phyloP scores from a whole-genome alignment of 2,113 vertebrate genomes.

The Sisor rabdophorus region DNA sequence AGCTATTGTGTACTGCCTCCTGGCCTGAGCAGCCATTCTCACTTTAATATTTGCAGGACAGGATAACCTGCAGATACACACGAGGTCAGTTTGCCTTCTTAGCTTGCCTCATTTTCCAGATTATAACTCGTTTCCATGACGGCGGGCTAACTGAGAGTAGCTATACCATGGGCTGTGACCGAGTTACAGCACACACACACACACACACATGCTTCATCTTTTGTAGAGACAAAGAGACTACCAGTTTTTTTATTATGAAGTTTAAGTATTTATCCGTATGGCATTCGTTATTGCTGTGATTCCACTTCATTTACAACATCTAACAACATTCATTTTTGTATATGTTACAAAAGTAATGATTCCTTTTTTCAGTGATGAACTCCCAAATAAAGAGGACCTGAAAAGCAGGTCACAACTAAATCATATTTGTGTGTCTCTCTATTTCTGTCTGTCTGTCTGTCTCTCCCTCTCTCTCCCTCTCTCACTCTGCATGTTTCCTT shows the following conservation, averaged over 20 bases:
- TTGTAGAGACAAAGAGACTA: slow-evolving; percentile 34
- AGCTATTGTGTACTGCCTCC: slow-evolving; percentile 44
- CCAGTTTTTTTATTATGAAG: not conserved
- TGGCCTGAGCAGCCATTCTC: slow-evolving; percentile 41
- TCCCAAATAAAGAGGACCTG: slow-evolving; percentile 49
- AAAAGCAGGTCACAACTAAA: slow-evolving; percentile 53
- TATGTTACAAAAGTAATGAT: slow-evolving; percentile 51
- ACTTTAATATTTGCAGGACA: slow-evolving; percentile 50
- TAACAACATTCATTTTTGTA: slow-evolving; percentile 22
- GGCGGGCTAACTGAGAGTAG: slow-evolving; percentile 42
- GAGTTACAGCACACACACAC: not conserved
- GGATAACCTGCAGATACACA: slow-evolving; percentile 48
- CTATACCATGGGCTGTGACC: slow-evolving; percentile 37
- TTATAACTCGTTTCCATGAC: slow-evolving; percentile 54
- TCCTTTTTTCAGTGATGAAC: slow-evolving; percentile 53
- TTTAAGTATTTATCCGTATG: not conserved
- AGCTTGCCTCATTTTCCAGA: slow-evolving; percentile 45
- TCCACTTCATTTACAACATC: not conserved
- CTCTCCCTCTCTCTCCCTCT: not conserved
- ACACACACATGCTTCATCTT: not conserved
- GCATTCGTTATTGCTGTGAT: too few relatives aligned
- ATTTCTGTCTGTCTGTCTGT: slow-evolving; percentile 49
- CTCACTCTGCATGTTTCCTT: not conserved
- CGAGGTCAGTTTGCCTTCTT: slow-evolving; percentile 46
- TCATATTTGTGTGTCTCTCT: slow-evolving; percentile 58